A percentile compares a stretch with the other conserved stretches of the same genome.
phyloP scores from a whole-genome alignment of 2,113 vertebrate species.

The Mastomys natalensis region DNA sequence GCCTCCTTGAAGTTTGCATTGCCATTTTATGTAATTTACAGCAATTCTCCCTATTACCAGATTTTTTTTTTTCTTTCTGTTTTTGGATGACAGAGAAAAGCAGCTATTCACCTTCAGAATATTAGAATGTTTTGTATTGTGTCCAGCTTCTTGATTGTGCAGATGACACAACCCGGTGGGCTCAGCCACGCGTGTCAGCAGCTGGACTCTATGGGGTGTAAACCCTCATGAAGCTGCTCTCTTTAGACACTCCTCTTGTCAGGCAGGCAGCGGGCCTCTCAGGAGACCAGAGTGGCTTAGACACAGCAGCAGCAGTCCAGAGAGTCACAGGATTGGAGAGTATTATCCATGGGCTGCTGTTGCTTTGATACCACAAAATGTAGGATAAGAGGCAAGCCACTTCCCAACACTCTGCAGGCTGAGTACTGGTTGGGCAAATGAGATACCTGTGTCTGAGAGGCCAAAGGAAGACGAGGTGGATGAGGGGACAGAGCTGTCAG shows the following conservation, averaged over 20 bases:
- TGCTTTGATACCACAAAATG: conserved; percentile 23
- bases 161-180: conserved; percentile 80
- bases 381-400: background rate
- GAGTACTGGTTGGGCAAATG: conserved; percentile 6
- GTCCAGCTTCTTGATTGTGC: conserved; percentile 81
- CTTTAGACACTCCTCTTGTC: conserved; percentile 22
- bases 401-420: conserved; percentile 38
- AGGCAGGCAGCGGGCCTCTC: conserved; percentile 22
- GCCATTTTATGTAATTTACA: conserved; percentile 89
- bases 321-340: conserved; percentile 54
- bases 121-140: conserved; percentile 83
- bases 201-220: conserved; percentile 78
- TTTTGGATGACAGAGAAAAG: conserved; percentile 83
- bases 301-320: conserved; percentile 39
- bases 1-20: conserved; percentile 89
- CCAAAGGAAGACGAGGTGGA: background rate
- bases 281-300: background rate
- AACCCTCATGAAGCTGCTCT: conserved; percentile 80
- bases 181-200: conserved; percentile 79
- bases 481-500: background rate
- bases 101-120: conserved; percentile 87
- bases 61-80: conserved; percentile 87
- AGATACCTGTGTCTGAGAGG: background rate
- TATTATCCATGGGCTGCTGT: background rate
- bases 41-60: conserved; percentile 87